Evolutionary conservation across 2,797 vertebrate species (phyloP), one percentile per base, ranked within the genome.

Genomic region (Sebastes glaucus): DNA sequence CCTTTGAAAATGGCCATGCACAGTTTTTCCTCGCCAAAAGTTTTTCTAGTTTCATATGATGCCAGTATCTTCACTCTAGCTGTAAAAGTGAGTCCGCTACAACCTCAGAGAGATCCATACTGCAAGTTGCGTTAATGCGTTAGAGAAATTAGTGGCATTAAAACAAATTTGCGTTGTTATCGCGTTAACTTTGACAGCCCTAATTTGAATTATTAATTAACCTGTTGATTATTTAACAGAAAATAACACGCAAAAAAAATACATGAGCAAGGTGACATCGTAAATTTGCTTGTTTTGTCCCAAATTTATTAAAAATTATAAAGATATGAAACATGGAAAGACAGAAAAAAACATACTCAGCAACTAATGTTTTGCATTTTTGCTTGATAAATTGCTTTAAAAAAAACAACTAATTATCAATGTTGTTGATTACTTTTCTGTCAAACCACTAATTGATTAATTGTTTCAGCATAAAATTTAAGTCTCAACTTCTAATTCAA

Each of bases 1-100:
- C 0, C 14, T 42, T 42, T 42, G 42, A 46, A 18, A 7, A 46
- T 18, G 42, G 0, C 0, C 6, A 46, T 46, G 42, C n/a, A 0
- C 6, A 18, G 38, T 3, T 42, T 42, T 42, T 42, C 38, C 38
- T 42, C 38, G 6, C 16, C 42, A 46, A 46, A 46, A 18, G 42
- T 1, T 49, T 8, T 42, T 46, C 42, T 46, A 46, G 42, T 46
- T 46, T 49, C 42, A 20, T 49, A 18, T 49, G 42, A 49, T 49
- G 6, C 42, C 16, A 3, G 42, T 20, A 49, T 49, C 42, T 49
- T 49, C 42, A 0, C 16, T 49, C 42, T 49, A 49, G 6, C 16
- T 49, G 0, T 49, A 49, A 49, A 49, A 49, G 0, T 49, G 42
- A 20, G 42, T 18, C 42, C 42, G 7, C 16, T 20, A 49, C 42